Base-by-base conservation (phyloP, 2,113 vertebrate genomes). In the Taurulus bubalis region DNA sequence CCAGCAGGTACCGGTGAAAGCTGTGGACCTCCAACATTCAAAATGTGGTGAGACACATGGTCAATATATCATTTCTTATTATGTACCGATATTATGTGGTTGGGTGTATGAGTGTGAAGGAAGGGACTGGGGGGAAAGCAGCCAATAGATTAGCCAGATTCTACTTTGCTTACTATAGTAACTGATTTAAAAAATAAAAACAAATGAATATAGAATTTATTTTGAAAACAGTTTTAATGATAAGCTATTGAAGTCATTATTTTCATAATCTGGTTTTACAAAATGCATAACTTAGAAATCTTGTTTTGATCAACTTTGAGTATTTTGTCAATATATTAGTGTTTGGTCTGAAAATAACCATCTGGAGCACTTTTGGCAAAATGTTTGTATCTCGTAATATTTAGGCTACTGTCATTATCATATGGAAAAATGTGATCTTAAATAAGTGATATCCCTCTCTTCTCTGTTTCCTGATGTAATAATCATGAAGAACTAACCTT, bases 31-130 rank as follows among this genome's bases (percentile, higher is more conserved):
- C 22, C 34, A 65, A 12, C 77, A 12, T 47, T 55, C 71, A 28
- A 69, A 73, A 77, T 28, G 9, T 28, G 80, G 79, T 78, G 63
- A 84, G 68, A 82, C 8, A 0, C 58, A 38, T 30, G 10, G 51
- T 34, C 40, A 26, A 53, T 36, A 5, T 26, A 30, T 8, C 28
- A 40, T 30, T 12, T 38, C 0, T 40, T 18, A 26, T 66, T 3
- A 18, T 69, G 10, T 26, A 55, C 51, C n/a, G 5, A 28, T 14
- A 58, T 58, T 58, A 24, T 30, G 24, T 47, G 38, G 34, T 6
- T 55, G 74, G 62, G 6, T 45, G 1, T 30, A 15, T 12, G 5
- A 47, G 28, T 60, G 53, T 49, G 30, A 42, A n/a, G 10, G 2
- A 6, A 6, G 1, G 11, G 14, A 20, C 6, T 32, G 0, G 8